Percentiles rank a stretch among this genome's conserved stretches.
phyloP scores from a whole-genome alignment of 2,113 vertebrate species.

The Edolisoma coerulescens region DNA sequence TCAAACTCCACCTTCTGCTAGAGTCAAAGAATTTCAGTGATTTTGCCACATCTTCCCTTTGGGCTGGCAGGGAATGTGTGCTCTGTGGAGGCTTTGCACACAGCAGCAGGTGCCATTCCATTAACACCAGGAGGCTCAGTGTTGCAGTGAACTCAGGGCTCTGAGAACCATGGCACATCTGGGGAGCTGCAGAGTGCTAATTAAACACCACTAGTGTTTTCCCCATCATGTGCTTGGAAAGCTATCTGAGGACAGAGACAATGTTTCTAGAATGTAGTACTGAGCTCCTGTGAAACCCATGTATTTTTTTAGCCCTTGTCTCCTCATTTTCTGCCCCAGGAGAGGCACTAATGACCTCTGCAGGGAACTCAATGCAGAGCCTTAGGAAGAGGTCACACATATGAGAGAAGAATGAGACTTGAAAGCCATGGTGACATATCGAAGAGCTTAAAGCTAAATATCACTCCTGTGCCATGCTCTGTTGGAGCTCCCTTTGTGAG shows the following conservation, averaged over 20 bases:
- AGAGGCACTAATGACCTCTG: background rate
- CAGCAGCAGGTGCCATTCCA: background rate
- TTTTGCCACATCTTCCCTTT: background rate
- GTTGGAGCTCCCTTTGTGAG: background rate
- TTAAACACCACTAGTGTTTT: background rate
- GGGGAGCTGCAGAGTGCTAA: background rate
- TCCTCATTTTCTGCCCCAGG: background rate
- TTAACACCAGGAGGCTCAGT: background rate
- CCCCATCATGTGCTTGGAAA: background rate
- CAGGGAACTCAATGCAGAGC: background rate
- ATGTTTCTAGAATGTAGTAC: background rate
- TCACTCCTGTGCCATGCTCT: background rate
- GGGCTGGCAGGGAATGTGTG: background rate
- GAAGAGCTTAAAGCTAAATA: background rate
- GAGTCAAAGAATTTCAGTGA: background rate
- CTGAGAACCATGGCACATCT: background rate
- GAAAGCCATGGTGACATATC: background rate
- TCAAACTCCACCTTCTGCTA: background rate
- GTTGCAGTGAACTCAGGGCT: background rate
- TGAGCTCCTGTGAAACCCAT: background rate
- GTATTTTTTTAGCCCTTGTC: background rate
- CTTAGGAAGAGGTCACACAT: background rate
- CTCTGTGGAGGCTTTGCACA: background rate
- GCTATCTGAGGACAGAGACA: background rate
- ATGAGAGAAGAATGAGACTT: background rate